phyloP scores from a whole-genome alignment of 1,140 invertebrate species.

The Carposina sasakii region DNA sequence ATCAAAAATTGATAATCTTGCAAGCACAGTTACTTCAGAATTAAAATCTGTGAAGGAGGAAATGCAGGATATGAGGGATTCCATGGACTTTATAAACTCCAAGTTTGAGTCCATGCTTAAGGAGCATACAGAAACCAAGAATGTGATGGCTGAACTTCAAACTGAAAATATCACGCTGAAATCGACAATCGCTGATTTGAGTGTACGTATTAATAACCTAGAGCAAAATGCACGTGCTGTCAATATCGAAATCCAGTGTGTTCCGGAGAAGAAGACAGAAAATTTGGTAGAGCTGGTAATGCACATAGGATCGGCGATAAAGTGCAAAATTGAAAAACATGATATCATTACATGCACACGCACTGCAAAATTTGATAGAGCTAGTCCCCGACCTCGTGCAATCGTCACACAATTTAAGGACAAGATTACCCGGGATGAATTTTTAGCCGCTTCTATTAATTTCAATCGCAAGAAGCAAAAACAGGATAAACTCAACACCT shows the following conservation, averaged over 20 bases:
- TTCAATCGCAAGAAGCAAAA: background rate
- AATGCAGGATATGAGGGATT: background rate
- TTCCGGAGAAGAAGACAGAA: background rate
- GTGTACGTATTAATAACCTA: background rate
- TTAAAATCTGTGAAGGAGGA: background rate
- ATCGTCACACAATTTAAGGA: background rate
- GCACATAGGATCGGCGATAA: background rate
- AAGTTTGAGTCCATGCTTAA: background rate
- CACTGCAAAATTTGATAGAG: background rate
- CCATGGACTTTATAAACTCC: background rate
- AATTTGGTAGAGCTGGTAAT: background rate
- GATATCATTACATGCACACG: background rate
- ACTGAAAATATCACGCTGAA: background rate
- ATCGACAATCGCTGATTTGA: background rate
- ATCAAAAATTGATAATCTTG: too few species aligned
- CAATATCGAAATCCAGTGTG: background rate
- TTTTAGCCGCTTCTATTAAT: background rate
- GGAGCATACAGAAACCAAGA: background rate
- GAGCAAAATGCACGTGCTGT: background rate
- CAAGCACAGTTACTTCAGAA: too few species aligned
- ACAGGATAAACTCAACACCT: conserved; percentile 19
- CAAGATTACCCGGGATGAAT: background rate
- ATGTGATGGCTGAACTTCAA: background rate
- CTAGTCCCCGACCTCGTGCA: background rate
- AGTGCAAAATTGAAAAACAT: background rate